These are phyloP conservation scores for Xylota segnis DNA, from an alignment of 2,888 invertebrate species.

Conservation along the genomic window DNA sequence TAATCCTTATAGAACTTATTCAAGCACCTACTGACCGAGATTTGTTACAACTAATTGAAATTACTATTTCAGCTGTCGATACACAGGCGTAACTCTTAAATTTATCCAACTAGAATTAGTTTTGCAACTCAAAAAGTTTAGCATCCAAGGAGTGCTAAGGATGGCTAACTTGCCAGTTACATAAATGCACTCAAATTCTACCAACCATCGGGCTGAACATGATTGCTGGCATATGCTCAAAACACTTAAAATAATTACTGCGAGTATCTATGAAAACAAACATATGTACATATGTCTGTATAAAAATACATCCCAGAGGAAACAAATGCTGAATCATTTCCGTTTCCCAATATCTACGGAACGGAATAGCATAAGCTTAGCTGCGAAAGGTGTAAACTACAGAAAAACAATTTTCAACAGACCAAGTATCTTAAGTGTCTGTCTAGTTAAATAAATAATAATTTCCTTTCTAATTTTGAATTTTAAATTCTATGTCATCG, in stretches of 20 bases:
- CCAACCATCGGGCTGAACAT: neutral
- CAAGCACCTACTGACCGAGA: no score
- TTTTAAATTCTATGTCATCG: conserved; percentile 53
- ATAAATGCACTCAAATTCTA: neutral
- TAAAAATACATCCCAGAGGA: neutral
- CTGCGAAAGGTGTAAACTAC: neutral
- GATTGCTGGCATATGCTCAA: neutral
- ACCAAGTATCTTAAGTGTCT: neutral
- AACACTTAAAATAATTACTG: conserved; percentile 8
- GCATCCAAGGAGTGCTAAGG: neutral
- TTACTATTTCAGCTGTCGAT: no score
- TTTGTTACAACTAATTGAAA: no score
- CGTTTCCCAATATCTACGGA: conserved; percentile 13
- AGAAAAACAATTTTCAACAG: neutral
- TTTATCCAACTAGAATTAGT: no score
- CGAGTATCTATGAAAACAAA: neutral
- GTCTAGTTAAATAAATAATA: conserved; percentile 19
- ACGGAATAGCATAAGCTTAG: neutral
- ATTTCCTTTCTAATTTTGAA: conserved; percentile 36
- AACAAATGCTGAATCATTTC: neutral
- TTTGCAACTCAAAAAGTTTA: neutral
- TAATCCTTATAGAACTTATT: no score
- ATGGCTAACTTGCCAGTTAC: neutral
- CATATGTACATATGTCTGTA: neutral
- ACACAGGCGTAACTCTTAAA: no score